These are phyloP conservation scores for Sesia apiformis DNA, from an alignment of 2,888 invertebrate genomes.

Conservation along the genomic window DNA sequence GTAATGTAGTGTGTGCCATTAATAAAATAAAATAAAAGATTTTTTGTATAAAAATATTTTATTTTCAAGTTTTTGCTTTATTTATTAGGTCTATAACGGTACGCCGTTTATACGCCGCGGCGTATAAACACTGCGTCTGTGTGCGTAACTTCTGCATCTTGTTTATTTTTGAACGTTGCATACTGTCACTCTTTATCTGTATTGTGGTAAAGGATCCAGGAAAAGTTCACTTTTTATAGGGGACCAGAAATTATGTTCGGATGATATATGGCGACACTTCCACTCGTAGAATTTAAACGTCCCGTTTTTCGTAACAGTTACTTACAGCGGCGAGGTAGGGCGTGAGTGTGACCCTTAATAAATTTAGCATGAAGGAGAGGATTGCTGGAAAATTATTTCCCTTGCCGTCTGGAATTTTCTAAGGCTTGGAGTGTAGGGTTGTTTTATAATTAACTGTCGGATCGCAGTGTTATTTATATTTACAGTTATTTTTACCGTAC, in stretches of 20 bases:
- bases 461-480: too few relatives aligned
- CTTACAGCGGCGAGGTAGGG: constrained; percentile 48
- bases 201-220: constrained; percentile 21
- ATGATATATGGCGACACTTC: constrained; percentile 66
- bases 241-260: constrained; percentile 57
- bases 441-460: too few relatives aligned
- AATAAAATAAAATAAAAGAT: too few relatives aligned
- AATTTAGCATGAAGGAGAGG: constrained; percentile 55
- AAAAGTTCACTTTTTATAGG: constrained; percentile 60
- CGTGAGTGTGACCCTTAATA: constrained; percentile 61
- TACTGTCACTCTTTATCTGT: background rate
- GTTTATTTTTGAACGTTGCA: background rate
- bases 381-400: constrained; percentile 48
- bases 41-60: too few relatives aligned
- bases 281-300: constrained; percentile 63
- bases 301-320: constrained; percentile 53
- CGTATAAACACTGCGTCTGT: too few relatives aligned
- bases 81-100: too few relatives aligned
- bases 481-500: too few relatives aligned
- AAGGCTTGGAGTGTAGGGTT: background rate
- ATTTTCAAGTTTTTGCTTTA: too few relatives aligned
- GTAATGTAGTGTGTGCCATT: too few relatives aligned
- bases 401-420: constrained; percentile 4
- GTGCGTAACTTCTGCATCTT: too few relatives aligned
- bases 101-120: too few relatives aligned